Conservation (phyloP, 2,797 vertebrate genomes). For the Chelonia mydas region DNA sequence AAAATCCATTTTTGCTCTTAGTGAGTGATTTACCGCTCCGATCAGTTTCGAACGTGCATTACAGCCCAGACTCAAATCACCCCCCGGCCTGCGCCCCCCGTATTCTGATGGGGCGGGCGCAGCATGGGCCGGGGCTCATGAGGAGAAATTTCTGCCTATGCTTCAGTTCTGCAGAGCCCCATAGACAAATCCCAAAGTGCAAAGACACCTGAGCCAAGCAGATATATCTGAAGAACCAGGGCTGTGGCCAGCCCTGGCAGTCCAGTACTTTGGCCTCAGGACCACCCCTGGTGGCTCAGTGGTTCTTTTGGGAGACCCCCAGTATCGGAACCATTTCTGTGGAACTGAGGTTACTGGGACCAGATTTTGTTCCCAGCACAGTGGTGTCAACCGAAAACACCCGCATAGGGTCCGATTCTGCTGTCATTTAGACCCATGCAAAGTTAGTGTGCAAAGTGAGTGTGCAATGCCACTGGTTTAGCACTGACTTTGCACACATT, state of each 20-base stretch:
- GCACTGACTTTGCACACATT: no score
- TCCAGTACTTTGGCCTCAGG: not conserved
- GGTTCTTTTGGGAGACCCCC: not conserved
- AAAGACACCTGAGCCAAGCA: not conserved
- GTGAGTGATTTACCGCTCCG: not conserved
- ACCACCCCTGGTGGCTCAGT: not conserved
- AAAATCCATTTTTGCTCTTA: slow-evolving; percentile 41
- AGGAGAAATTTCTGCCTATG: not conserved
- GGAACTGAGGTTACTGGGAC: not conserved
- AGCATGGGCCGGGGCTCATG: not conserved
- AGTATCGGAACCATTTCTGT: not conserved
- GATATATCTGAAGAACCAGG: not conserved
- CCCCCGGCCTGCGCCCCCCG: not conserved
- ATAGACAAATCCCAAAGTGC: not conserved
- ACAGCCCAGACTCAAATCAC: not conserved
- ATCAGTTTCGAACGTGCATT: not conserved
- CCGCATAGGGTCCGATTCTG: not conserved
- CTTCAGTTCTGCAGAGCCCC: not conserved
- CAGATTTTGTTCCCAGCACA: not conserved
- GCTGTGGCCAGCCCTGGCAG: not conserved
- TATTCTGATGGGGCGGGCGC: not conserved
- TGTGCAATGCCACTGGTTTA: no score
- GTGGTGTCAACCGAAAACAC: not conserved
- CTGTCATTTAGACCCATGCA: no score
- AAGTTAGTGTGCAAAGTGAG: no score